phyloP scores from a whole-genome alignment of 2,888 invertebrate species.

The Nomada flava region DNA sequence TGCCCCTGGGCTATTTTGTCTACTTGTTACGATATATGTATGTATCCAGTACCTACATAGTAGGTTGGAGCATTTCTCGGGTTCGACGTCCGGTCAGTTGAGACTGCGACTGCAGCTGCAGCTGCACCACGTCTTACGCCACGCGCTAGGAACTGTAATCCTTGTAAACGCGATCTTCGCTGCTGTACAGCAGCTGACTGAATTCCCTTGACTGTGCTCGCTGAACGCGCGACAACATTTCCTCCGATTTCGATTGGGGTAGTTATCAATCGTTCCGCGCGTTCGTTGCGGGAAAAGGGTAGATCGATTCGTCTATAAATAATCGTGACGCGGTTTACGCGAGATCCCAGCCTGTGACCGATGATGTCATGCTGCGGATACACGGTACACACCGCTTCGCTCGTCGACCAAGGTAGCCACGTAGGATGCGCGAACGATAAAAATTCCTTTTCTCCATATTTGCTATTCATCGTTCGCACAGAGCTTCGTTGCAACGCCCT shows the following conservation, averaged over 20 bases:
- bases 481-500: neutral
- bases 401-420: conserved; percentile 12
- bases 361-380: conserved; percentile 47
- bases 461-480: conserved; percentile 30
- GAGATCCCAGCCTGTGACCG: conserved; percentile 2
- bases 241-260: neutral
- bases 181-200: conserved; percentile 44
- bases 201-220: conserved; percentile 8
- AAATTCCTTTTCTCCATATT: conserved; percentile 49
- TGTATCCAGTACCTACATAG: conserved; percentile 15
- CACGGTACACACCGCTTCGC: conserved; percentile 8
- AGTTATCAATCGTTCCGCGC: too few species aligned
- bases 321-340: conserved; percentile 40
- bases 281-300: neutral
- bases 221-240: conserved; percentile 21
- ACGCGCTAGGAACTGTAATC: conserved; percentile 58
- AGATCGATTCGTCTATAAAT: conserved; percentile 41
- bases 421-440: conserved; percentile 21
- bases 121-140: conserved; percentile 50
- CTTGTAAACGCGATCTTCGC: conserved; percentile 51
- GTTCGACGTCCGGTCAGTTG: conserved; percentile 83
- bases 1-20: conserved; percentile 74
- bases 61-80: conserved; percentile 76
- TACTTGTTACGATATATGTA: conserved; percentile 77
- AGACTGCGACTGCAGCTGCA: conserved; percentile 52